phyloP scores from a whole-genome alignment of 2,888 invertebrate species.

The Apomyelois bistriatella region DNA sequence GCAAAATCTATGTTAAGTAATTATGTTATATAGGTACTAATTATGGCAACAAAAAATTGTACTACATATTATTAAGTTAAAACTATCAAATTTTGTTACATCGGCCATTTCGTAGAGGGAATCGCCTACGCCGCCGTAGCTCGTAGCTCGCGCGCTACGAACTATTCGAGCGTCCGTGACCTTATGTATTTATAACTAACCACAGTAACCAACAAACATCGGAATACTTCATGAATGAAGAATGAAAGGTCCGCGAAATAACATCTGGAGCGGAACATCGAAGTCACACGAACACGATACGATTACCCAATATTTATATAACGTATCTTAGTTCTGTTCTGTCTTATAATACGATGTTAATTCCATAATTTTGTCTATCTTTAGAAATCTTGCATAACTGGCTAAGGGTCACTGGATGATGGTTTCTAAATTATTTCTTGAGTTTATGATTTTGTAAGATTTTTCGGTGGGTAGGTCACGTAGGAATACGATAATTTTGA shows the following conservation, averaged over 20 bases:
- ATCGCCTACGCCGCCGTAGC: constrained; percentile 4
- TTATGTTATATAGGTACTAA: too few relatives aligned
- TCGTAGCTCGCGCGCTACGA: not conserved
- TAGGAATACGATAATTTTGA: too few relatives aligned
- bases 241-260: not conserved
- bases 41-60: too few relatives aligned
- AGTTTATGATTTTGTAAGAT: not conserved
- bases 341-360: constrained; percentile 9
- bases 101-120: not conserved
- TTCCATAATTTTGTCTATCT: constrained; percentile 9
- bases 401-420: constrained; percentile 5
- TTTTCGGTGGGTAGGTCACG: too few relatives aligned
- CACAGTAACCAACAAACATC: too few relatives aligned
- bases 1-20: too few relatives aligned
- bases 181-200: not conserved
- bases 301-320: constrained; percentile 20
- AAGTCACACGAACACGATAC: constrained; percentile 14
- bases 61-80: too few relatives aligned
- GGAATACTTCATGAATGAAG: not conserved
- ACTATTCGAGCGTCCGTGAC: constrained; percentile 5
- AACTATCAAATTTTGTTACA: too few relatives aligned
- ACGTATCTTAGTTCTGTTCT: constrained; percentile 4
- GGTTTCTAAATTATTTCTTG: not conserved
- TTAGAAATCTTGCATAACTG: constrained; percentile 3
- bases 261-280: not conserved